A percentile compares a stretch with the other conserved stretches of the same genome.
Evolutionary conservation across 2,797 vertebrate genomes (phyloP).

Genomic region (Callimico goeldii): DNA sequence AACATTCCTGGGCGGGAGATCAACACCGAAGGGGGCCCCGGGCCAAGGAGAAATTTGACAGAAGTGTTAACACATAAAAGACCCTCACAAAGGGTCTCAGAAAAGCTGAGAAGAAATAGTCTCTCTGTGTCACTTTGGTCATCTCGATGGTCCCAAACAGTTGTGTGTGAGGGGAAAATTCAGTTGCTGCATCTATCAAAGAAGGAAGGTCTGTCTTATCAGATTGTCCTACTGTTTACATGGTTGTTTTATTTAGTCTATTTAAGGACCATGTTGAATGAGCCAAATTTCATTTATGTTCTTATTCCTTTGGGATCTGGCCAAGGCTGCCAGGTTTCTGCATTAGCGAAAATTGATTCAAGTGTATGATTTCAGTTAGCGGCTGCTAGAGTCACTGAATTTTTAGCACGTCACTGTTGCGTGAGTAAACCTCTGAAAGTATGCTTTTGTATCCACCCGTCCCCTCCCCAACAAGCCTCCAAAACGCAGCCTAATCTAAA

Average conservation of each 20-base stretch:
- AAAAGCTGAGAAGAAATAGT: not conserved
- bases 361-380: not conserved
- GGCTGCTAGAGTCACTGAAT: not conserved
- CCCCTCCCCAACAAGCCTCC: not conserved
- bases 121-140: not conserved
- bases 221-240: not conserved
- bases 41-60: not conserved
- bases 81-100: not conserved
- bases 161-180: not conserved
- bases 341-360: not conserved
- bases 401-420: not conserved
- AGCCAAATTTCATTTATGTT: not conserved
- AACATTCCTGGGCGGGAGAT: not conserved
- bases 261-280: not conserved
- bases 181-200: not conserved
- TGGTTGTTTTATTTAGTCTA: not conserved
- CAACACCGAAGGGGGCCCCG: not conserved
- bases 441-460: not conserved
- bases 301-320: not conserved
- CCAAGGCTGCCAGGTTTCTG: not conserved
- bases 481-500: slow-evolving; percentile 15
- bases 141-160: not conserved
- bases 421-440: not conserved
- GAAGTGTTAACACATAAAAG: not conserved
- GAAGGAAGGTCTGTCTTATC: not conserved